Base-by-base conservation (phyloP, 2,888 invertebrate species). In the Lasius platythorax region DNA sequence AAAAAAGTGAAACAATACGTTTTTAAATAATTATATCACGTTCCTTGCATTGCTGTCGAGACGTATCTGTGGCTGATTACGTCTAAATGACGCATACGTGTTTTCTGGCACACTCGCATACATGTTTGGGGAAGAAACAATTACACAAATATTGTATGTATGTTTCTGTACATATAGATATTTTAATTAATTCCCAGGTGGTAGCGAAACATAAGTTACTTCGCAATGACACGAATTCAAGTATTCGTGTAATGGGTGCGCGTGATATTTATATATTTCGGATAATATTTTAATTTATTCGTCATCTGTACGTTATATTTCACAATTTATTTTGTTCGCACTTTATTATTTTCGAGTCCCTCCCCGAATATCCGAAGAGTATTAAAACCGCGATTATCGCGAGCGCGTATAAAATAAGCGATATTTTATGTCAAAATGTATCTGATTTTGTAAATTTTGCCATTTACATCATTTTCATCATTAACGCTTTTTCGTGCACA, bases 121-220 rank as follows among this genome's bases (percentile, higher is more conserved):
- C 40, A 56, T 68, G 68, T 78, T 78, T 76, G 8, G 28, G 30
- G 9, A 28, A 30, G 37, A 75, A 53, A 76, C 53, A 76, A 76
- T 76, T 67, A 66, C 50, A 12, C 18, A 28, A 53, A 53, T 53
- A 53, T n/a, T 37, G 30, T 12, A 28, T 68, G 3, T 28, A 15
- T 18, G 8, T 12, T 18, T 76, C 18, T 53, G 28, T 68, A n/a
- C 23, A 11, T 56, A 56, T 37, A 66, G 53, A n/a, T 78, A 78
- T 78, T 78, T 78, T 78, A 78, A 76, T 76, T 76, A 76, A 78
- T 78, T 78, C 68, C 53, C 37, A 67, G 67, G 53, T 40, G 37
- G 53, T 76, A 67, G 40, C 56, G 56, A 40, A 67, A 67, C 76
- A 78, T 78, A 68, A 78, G 56, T 68, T 68, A 78, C 78, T 78